Conservation (phyloP, 2,113 vertebrate genomes). For the Channa maculata region DNA sequence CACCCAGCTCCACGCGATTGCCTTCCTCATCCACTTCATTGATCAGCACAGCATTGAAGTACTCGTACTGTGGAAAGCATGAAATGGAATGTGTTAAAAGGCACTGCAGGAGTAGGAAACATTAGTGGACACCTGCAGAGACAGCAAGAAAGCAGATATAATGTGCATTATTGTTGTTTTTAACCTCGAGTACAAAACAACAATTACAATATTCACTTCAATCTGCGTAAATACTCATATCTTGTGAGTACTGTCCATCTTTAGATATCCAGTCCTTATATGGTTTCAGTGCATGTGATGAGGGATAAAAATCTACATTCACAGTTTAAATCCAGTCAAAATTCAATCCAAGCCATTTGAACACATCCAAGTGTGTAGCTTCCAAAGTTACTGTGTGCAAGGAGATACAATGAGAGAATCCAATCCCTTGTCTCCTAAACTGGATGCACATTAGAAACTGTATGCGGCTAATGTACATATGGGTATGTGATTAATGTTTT, state of each 20-base stretch:
- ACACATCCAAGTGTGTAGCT: no score
- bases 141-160: neutral
- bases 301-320: neutral
- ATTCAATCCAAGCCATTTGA: no score
- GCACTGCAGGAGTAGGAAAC: neutral
- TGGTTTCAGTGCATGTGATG: neutral
- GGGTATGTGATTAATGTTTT: no score
- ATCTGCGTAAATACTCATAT: neutral
- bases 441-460: no score
- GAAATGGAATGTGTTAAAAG: neutral
- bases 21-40: conserved; percentile 95
- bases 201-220: no score
- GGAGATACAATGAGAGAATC: no score
- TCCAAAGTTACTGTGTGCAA: no score
- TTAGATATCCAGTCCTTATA: no score
- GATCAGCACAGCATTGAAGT: conserved; percentile 97
- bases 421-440: no score
- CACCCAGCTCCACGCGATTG: conserved; percentile 93
- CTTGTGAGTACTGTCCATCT: no score
- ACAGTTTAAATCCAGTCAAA: neutral
- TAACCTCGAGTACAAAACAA: neutral
- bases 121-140: neutral
- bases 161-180: neutral
- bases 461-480: no score
- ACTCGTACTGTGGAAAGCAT: conserved; percentile 88